A percentile compares a stretch with the other conserved stretches of the same genome.
Evolutionary conservation across 2,888 invertebrate genomes (phyloP).

Genomic region (Aporophyla nigra): DNA sequence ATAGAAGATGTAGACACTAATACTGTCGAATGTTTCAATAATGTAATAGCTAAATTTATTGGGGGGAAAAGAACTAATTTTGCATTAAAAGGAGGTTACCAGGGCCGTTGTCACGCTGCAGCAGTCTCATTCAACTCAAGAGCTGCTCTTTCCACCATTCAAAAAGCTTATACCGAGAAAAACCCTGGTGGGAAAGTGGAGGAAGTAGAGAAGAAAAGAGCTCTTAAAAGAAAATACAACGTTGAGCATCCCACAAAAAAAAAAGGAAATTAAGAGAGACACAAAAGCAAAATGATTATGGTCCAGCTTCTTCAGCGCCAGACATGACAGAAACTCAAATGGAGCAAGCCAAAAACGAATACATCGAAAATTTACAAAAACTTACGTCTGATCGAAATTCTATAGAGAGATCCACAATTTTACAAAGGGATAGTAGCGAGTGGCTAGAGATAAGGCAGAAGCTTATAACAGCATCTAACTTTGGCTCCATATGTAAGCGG

Average conservation of each 20-base stretch:
- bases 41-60: too few relatives aligned
- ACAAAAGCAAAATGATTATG: too few relatives aligned
- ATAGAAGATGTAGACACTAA: too few relatives aligned
- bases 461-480: background rate
- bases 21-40: background rate
- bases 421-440: conserved; percentile 34
- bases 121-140: too few relatives aligned
- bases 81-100: too few relatives aligned
- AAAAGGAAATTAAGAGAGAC: background rate
- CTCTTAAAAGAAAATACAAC: conserved; percentile 15
- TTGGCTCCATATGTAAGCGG: conserved; percentile 48
- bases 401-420: conserved; percentile 16
- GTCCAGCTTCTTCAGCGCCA: too few relatives aligned
- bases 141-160: too few relatives aligned
- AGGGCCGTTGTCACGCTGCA: too few relatives aligned
- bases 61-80: too few relatives aligned
- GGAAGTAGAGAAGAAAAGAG: conserved; percentile 14
- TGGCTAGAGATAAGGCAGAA: conserved; percentile 28
- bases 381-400: too few relatives aligned
- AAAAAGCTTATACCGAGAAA: conserved; percentile 10
- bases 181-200: background rate
- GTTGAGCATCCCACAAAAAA: conserved; percentile 34
- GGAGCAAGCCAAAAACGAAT: conserved; percentile 1
- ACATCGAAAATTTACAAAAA: too few relatives aligned
- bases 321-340: conserved; percentile 1